These are phyloP conservation scores for Bhutanitis thaidina DNA, from an alignment of 2,888 invertebrate species.

Conservation along the genomic window DNA sequence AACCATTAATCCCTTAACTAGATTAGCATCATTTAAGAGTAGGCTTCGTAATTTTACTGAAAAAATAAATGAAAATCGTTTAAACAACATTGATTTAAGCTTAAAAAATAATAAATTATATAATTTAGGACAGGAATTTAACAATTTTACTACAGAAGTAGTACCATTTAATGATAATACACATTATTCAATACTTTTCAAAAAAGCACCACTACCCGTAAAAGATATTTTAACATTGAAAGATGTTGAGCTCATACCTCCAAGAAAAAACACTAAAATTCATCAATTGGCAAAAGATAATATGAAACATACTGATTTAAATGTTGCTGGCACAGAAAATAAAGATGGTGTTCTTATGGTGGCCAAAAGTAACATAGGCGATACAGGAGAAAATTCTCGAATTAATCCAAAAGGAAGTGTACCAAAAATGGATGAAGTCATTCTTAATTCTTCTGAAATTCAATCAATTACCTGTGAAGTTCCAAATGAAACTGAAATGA, in stretches of 20 bases:
- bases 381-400: neutral
- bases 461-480: neutral
- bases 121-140: neutral
- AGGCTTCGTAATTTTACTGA: conserved; percentile 13
- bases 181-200: conserved; percentile 20
- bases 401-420: neutral
- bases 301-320: conserved; percentile 6
- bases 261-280: conserved; percentile 19
- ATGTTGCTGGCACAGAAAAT: conserved; percentile 11
- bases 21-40: conserved; percentile 7
- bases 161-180: neutral
- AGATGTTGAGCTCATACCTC: conserved; percentile 41
- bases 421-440: neutral
- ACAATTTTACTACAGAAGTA: neutral
- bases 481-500: neutral
- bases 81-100: conserved; percentile 9
- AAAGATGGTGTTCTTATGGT: neutral
- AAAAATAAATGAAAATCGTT: neutral
- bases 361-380: neutral
- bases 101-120: neutral
- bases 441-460: neutral
- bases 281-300: neutral
- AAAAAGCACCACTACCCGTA: conserved; percentile 27
- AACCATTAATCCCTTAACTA: neutral
- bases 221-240: conserved; percentile 45